Evolutionary conservation across 1,140 invertebrate genomes (phyloP), one percentile per base, ranked within the genome.

Genomic region (Apis cerana): DNA sequence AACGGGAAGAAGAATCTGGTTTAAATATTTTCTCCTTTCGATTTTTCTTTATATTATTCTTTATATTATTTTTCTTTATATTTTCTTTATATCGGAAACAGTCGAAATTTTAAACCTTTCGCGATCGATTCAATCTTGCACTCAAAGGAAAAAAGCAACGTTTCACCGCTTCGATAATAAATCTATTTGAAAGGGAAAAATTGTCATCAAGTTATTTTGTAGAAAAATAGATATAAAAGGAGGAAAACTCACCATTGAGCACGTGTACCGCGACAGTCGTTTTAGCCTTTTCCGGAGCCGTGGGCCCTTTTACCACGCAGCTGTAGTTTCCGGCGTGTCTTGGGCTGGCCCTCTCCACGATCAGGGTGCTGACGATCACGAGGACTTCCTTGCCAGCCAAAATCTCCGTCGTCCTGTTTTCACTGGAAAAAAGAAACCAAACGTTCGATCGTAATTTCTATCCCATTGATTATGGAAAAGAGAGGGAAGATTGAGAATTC

Each of bases 251-350:
- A 95, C 94, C 94, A 86, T 95, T 95, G 48, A 95, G 92, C 61
- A 95, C 94, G 86, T 95, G 94, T 74, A 95, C 94, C 62, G 94
- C 93, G 61, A 95, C 91, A 62, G 93, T 93, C 72, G 94, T 92
- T 82, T 90, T 93, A 77, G 92, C 93, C 86, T 92, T 93, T 84
- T 92, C 92, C 71, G 95, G 94, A 43, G 5, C 5, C 5, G 33
- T 43, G 33, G 33, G 33, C 33, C 33, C 33, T 43, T 5, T 43
- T 62, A 95, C 95, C 69, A 93, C 88, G 88, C 95, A 96, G 68
- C 95, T 95, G 88, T 95, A 96, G 87, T 96, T 96, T 8, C 95
- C 95, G 15, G 95, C 95, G 87, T 96, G 95, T 74, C 91, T 93
- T 9, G 94, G 93, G 58, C 92, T 94, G 23, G 95, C 95, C 89